A percentile compares a stretch with the other conserved stretches of the same genome.
Evolutionary conservation across 2,113 vertebrate species (phyloP).

Genomic region (Caloenas nicobarica): DNA sequence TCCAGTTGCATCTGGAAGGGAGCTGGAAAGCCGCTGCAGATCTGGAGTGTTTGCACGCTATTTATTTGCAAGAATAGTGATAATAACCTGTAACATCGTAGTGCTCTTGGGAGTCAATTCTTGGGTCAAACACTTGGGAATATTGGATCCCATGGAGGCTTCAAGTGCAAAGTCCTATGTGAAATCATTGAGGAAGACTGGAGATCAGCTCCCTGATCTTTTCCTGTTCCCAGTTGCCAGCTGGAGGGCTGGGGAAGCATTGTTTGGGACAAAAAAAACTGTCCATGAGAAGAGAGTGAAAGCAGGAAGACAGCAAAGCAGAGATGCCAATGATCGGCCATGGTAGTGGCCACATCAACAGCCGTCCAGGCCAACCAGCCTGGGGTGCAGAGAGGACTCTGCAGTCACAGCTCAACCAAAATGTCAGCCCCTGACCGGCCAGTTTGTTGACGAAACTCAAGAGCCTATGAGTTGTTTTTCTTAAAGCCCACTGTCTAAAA

Average conservation of each 20-base stretch:
- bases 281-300: background rate
- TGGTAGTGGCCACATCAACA: background rate
- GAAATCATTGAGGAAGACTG: background rate
- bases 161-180: background rate
- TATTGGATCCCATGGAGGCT: background rate
- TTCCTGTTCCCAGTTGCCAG: background rate
- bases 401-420: background rate
- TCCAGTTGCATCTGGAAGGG: background rate
- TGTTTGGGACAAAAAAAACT: background rate
- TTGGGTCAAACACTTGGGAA: background rate
- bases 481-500: background rate
- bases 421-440: background rate
- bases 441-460: background rate
- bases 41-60: background rate
- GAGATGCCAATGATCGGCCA: accelerated
- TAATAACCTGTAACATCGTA: background rate
- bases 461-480: background rate
- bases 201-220: background rate
- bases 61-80: background rate
- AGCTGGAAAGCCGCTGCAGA: background rate
- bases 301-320: background rate
- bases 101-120: background rate
- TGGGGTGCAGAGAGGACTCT: background rate
- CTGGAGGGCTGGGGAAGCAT: background rate
- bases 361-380: background rate